Base-by-base conservation (phyloP, 30 jellyfish, hydroid and myxozoan genomes). In the Catostylus mosaicus region DNA sequence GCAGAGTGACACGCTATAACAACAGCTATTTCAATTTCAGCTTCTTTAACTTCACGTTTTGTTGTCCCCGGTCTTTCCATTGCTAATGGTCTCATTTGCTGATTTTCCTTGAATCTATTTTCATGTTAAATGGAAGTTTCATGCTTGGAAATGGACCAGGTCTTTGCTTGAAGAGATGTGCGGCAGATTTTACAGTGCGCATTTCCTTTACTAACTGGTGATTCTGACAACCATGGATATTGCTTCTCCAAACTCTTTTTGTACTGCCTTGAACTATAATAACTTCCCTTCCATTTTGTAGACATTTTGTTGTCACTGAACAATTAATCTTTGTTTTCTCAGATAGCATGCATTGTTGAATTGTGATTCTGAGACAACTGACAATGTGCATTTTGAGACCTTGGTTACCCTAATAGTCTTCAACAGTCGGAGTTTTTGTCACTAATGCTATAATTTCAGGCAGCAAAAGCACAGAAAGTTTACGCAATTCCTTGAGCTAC, bases 1-100 rank as follows among this genome's bases (percentile, higher is more conserved):
- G 96, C 93, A 33, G 87, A 48, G 61, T 87, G 96, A 54, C 88
- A 78, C 52, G 89, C 67, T 18, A 88, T 88, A n/a, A 82, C 80
- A 50, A 80, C 88, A 40, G 97, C 95, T 34, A 87, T 20, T 69
- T 79, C 83, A 50, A 78, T 35, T 56, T 87, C 93, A 18, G 94
- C 93, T 67, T 32, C 56, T 67, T 78, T 87, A 18, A 77, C 45
- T n/a, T 76, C 75, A 66, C 73, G 66, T 66, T 69, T 73, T 61
- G 38, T 9, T 48, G 46, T 37, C 38, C 84, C 90, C 23, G 89
- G 51, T 30, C 78, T 73, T 47, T 70, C 78, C 29, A 73, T 43
- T 30, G 51, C 50, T 46, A 72, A 43, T 22, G 73, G 83, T 63
- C 90, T 36, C 90, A 79, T 63, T 79, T 65, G 90, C 46, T 65